These are phyloP conservation scores for Rugalucina vietnamica DNA, from an alignment of 2,888 invertebrate genomes.

Conservation along the genomic window DNA sequence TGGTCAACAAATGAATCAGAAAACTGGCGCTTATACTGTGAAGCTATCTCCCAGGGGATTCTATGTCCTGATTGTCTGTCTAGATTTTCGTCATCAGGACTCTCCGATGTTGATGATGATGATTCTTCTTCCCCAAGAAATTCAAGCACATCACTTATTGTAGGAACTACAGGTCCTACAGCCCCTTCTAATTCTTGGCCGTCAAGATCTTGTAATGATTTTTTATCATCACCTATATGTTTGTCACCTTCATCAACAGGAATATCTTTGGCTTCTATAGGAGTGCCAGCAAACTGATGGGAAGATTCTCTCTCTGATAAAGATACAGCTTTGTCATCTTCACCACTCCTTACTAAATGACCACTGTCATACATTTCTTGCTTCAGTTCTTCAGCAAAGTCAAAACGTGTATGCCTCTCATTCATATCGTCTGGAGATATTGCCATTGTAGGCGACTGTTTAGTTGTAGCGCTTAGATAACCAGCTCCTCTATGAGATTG, in stretches of 20 bases:
- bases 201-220: constrained; percentile 1
- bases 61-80: constrained; percentile 77
- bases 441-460: constrained; percentile 43
- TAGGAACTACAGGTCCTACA: constrained; percentile 41
- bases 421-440: constrained; percentile 79
- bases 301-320: constrained; percentile 40
- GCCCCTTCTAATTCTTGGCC: constrained; percentile 46
- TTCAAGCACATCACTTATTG: neutral
- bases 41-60: constrained; percentile 78
- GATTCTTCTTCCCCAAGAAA: constrained; percentile 7
- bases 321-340: constrained; percentile 77
- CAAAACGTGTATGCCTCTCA: constrained; percentile 71
- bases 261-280: constrained; percentile 46
- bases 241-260: constrained; percentile 51
- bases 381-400: constrained; percentile 70
- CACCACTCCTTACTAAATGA: constrained; percentile 33
- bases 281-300: constrained; percentile 36
- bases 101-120: constrained; percentile 58
- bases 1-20: constrained; percentile 76
- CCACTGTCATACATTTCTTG: constrained; percentile 53
- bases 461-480: neutral
- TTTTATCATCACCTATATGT: neutral
- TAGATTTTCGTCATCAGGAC: constrained; percentile 75
- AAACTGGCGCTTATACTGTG: constrained; percentile 78
- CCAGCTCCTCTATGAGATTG: neutral